phyloP scores from a whole-genome alignment of 2,113 vertebrate species.

The Madoqua kirkii region DNA sequence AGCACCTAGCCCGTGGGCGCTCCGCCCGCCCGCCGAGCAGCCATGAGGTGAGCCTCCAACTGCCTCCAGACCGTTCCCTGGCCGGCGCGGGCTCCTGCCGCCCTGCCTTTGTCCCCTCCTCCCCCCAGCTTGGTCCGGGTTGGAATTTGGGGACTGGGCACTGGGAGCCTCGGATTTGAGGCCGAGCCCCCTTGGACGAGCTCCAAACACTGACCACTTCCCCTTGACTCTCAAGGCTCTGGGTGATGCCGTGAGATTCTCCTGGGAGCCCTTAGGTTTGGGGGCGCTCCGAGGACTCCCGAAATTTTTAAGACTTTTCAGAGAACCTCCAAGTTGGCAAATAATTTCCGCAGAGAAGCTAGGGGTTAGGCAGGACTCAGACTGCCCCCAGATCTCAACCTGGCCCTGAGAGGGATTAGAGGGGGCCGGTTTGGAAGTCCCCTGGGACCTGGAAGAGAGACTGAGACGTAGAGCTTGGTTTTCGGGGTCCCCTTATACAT shows the following conservation, averaged over 20 bases:
- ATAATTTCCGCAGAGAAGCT: background rate
- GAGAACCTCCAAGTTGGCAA: slow-evolving; percentile 38
- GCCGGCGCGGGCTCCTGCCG: background rate
- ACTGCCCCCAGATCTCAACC: background rate
- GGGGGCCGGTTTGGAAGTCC: background rate
- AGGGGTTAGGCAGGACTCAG: background rate
- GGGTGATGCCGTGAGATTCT: slow-evolving; percentile 12
- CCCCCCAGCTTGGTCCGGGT: slow-evolving; percentile 5
- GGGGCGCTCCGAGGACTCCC: slow-evolving; percentile 39
- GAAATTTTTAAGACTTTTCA: slow-evolving; percentile 27
- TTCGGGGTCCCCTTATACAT: background rate
- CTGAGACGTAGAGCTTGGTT: background rate
- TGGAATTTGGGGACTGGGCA: slow-evolving; percentile 23
- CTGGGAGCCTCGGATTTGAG: background rate
- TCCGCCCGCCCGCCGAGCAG: slow-evolving; percentile 40
- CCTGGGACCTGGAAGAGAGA: background rate
- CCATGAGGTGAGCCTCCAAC: slow-evolving; percentile 67
- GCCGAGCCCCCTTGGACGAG: background rate
- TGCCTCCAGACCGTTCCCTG: background rate
- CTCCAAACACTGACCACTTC: background rate
- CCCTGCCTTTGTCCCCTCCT: slow-evolving; percentile 49
- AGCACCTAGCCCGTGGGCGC: slow-evolving; percentile 40
- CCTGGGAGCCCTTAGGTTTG: background rate
- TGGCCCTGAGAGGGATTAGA: background rate
- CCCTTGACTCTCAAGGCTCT: background rate